Conservation (phyloP, 92 coral and sea anemone species). For the Meandrina meandrites region DNA sequence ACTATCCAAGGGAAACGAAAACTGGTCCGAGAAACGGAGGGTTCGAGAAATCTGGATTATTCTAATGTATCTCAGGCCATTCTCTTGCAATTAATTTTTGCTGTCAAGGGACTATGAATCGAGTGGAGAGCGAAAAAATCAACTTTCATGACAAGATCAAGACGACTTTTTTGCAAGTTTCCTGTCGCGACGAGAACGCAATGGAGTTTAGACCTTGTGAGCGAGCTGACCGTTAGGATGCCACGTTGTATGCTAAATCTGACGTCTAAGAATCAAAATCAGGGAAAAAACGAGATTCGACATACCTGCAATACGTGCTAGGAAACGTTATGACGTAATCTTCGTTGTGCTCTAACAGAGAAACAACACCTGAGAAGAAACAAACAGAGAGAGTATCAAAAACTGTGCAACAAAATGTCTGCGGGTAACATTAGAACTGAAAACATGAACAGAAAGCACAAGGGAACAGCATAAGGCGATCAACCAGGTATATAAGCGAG, state of each 20-base stretch:
- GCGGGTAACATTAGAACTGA: background rate
- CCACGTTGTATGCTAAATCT: background rate
- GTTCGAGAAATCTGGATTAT: no score
- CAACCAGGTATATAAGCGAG: background rate
- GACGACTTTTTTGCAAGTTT: background rate
- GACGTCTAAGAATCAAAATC: background rate
- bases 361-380: constrained; percentile 64
- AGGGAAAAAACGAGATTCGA: background rate
- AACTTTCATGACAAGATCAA: background rate
- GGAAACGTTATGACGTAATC: constrained; percentile 96
- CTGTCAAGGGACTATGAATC: no score
- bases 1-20: no score
- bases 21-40: no score
- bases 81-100: no score
- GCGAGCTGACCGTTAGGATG: background rate
- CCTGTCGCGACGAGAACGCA: background rate
- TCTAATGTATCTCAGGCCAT: no score
- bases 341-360: constrained; percentile 89
- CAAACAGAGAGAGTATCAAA: background rate
- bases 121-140: no score
- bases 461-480: background rate
- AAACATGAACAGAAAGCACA: background rate
- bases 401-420: background rate
- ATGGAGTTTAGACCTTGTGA: background rate
- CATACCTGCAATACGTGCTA: constrained; percentile 92